These are phyloP conservation scores for Drosophila miranda DNA, from an alignment of 1,140 invertebrate species.

Conservation along the genomic window DNA sequence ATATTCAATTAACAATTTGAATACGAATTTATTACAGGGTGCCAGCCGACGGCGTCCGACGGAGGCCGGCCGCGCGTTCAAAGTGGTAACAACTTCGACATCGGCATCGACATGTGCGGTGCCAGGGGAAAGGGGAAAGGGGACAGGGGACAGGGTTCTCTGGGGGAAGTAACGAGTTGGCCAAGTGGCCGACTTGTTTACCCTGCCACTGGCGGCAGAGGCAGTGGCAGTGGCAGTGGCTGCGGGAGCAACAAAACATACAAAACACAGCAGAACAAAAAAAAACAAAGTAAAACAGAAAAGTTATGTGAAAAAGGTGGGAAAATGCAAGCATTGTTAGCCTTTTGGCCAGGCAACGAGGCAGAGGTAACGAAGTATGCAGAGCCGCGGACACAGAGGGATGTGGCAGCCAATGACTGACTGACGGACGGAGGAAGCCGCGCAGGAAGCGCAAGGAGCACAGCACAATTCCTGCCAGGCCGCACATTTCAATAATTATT, in stretches of 20 bases:
- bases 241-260: conserved; percentile 11
- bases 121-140: background rate
- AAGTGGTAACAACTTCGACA: conserved; percentile 80
- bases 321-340: conserved; percentile 81
- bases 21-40: conserved; percentile 80
- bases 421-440: conserved; percentile 58
- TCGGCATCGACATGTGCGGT: conserved; percentile 45
- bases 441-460: conserved; percentile 77
- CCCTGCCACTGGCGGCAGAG: conserved; percentile 66
- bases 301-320: conserved; percentile 80
- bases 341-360: conserved; percentile 54
- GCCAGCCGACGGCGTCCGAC: conserved; percentile 44
- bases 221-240: conserved; percentile 14
- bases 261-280: conserved; percentile 35
- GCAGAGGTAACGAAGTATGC: conserved; percentile 77
- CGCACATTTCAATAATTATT: conserved; percentile 81
- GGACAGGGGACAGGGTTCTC: conserved; percentile 2
- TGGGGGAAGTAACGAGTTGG: conserved; percentile 57
- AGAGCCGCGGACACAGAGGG: conserved; percentile 49
- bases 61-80: conserved; percentile 68
- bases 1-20: conserved; percentile 82
- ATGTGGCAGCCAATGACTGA: conserved; percentile 9
- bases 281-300: conserved; percentile 43
- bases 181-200: conserved; percentile 77
- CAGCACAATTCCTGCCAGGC: conserved; percentile 72